Evolutionary conservation across 1,140 invertebrate species (phyloP), one percentile per base, ranked within the genome.

Genomic region (Gerris buenoi): DNA sequence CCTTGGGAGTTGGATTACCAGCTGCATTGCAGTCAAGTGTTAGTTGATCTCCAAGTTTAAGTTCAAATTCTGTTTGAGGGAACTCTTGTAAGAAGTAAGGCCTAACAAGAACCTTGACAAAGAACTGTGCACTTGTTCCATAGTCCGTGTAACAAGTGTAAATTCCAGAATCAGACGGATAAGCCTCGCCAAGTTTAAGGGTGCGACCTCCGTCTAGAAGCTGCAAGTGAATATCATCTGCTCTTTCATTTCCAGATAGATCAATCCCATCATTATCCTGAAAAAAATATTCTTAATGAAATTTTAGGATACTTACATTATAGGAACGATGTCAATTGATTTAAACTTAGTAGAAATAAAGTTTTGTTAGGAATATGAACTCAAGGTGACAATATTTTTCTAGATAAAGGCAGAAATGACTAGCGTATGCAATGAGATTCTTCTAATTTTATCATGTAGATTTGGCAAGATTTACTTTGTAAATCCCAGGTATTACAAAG

Each of bases 1-100:
- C 67, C 25, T 25, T 64, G 15, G 67, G 67, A n/a, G 46, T 25
- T 22, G 67, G 67, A 33, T 59, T 65, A 2, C 67, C 67, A 10
- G 2, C 14, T 2, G 29, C 28, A 18, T 14, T 5, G 27, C 67
- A 68, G 5, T 68, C 57, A 27, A 68, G 27, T 23, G 27, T 61
- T n/a, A 68, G 10, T 2, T 14, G 15, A 14, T 65, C 58, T 64
- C 62, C 62, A 33, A 60, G 61, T n/a, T 26, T 68, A 2, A 68
- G 22, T 18, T 46, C 63, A 22, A 65, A 65, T 2, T 65, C 63
- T 23, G 63, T 60, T 58, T 27, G 15, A 0, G 63, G 63, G 27
- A 65, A 68, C 0, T 58, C 2, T 18, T 68, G 28, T 29, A 22
- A 14, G 33, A 65, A 65, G 29, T 65, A 29, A 2, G 67, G 67